phyloP scores from a whole-genome alignment of 2,113 vertebrate species.

The Puma concolor region DNA sequence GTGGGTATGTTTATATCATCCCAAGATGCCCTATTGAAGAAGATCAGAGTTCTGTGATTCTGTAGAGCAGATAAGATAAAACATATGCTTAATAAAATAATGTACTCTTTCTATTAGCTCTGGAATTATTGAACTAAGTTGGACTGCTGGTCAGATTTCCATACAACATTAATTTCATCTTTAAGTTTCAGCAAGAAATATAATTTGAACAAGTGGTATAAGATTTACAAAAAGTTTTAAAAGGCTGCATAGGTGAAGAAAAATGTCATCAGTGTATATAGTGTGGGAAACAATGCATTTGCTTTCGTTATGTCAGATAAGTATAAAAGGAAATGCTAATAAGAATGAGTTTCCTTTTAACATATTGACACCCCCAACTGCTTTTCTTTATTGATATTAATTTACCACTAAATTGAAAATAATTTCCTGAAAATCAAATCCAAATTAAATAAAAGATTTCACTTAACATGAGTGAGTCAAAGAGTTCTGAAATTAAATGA shows the following conservation, averaged over 20 bases:
- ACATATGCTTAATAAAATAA: not conserved
- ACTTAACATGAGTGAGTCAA: conserved; percentile 39
- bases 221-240: conserved; percentile 32
- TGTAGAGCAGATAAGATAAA: not conserved
- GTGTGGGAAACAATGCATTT: conserved; percentile 39
- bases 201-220: not conserved
- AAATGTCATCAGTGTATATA: conserved; percentile 18
- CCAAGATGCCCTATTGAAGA: not conserved
- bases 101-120: not conserved
- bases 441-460: conserved; percentile 72
- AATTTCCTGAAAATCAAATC: conserved; percentile 67
- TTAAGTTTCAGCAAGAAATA: conserved; percentile 28
- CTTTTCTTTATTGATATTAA: conserved; percentile 70
- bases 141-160: not conserved
- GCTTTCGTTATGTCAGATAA: conserved; percentile 66
- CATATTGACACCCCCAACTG: conserved; percentile 51
- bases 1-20: not conserved
- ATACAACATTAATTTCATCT: not conserved
- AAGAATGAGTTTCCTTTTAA: conserved; percentile 49
- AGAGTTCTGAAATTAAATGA: conserved; percentile 51
- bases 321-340: conserved; percentile 65
- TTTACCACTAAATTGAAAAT: conserved; percentile 70
- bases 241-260: not conserved
- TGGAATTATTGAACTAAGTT: not conserved
- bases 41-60: not conserved